Conservation (phyloP, 2,888 invertebrate species). For the Trachelus stipa region DNA sequence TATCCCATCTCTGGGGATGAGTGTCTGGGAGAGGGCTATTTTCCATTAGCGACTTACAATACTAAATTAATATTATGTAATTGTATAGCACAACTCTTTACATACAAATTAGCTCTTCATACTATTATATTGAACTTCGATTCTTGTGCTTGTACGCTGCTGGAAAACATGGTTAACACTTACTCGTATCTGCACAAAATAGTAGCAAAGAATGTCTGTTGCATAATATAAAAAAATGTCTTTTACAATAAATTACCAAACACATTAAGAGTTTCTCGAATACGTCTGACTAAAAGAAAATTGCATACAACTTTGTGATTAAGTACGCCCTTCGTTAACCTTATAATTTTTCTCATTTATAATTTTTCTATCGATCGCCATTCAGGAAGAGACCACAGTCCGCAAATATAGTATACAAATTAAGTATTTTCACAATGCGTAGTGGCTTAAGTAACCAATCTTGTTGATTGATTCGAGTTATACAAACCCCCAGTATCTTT, state of each 20-base stretch:
- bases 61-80: slow-evolving; percentile 28
- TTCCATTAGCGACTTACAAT: slow-evolving; percentile 42
- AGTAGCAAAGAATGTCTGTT: too few species aligned
- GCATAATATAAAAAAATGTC: too few species aligned
- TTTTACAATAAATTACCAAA: not conserved
- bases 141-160: not conserved
- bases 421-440: not conserved
- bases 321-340: not conserved
- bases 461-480: not conserved
- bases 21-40: slow-evolving; percentile 60
- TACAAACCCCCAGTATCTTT: not conserved
- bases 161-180: too few species aligned
- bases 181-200: too few species aligned
- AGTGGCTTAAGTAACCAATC: not conserved
- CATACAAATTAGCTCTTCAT: not conserved
- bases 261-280: not conserved
- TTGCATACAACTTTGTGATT: not conserved
- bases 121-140: not conserved
- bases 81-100: slow-evolving; percentile 25
- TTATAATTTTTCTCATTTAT: not conserved
- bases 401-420: not conserved
- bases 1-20: slow-evolving; percentile 61
- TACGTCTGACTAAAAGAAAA: not conserved
- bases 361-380: not conserved
- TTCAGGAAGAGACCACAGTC: not conserved